Conservation (phyloP, 2,797 vertebrate species). For the Thunnus albacares region DNA sequence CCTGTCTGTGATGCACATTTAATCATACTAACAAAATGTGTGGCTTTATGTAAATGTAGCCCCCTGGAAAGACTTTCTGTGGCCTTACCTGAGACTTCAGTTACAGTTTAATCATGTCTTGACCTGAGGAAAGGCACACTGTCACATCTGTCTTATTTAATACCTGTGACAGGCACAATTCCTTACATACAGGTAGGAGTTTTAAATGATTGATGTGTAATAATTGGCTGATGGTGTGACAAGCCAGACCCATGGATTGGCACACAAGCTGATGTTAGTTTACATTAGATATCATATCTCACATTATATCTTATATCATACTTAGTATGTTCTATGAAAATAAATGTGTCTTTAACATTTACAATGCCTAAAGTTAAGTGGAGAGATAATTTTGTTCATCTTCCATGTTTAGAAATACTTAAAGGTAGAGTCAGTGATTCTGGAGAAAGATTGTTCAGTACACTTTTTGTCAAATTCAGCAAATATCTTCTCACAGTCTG, state of each 20-base stretch:
- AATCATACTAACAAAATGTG: conserved; percentile 52
- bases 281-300: background rate
- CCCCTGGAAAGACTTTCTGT: conserved; percentile 21
- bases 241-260: conserved; percentile 17
- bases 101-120: conserved; percentile 53
- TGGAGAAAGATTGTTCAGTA: too few species aligned
- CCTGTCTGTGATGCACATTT: conserved; percentile 41
- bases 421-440: too few species aligned
- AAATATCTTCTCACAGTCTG: too few species aligned
- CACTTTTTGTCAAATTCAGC: too few species aligned
- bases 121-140: conserved; percentile 51
- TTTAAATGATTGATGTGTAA: conserved; percentile 30
- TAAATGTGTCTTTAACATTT: background rate
- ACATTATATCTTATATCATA: background rate
- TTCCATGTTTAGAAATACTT: too few species aligned
- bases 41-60: conserved; percentile 28
- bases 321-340: too few species aligned
- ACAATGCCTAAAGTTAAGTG: background rate
- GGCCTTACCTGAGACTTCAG: conserved; percentile 34
- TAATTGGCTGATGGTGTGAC: conserved; percentile 35
- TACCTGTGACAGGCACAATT: conserved; percentile 35
- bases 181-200: conserved; percentile 21
- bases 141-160: conserved; percentile 40
- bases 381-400: too few species aligned
- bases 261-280: conserved; percentile 19